These are phyloP conservation scores for Formica aserva DNA, from an alignment of 2,888 invertebrate species.

Conservation along the genomic window DNA sequence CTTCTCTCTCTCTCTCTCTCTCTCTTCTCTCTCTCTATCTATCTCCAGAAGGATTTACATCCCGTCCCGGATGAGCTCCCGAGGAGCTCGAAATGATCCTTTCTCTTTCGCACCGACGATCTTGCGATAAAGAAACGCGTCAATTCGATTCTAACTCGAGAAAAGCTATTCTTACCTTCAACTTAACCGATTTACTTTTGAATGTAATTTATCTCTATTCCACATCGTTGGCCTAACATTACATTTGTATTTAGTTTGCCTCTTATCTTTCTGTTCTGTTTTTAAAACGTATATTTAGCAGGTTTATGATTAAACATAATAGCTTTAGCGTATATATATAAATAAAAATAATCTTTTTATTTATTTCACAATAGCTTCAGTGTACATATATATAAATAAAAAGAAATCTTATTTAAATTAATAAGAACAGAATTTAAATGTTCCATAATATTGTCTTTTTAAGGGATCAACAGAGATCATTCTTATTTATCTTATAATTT, in stretches of 20 bases:
- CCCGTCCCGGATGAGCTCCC: slow-evolving; percentile 37
- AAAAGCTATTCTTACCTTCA: not conserved
- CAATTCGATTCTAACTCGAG: not conserved
- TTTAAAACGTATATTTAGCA: not conserved
- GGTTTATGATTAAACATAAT: not conserved
- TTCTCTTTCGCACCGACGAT: slow-evolving; percentile 1
- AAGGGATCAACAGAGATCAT: not conserved
- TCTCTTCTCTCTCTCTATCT: slow-evolving; percentile 20
- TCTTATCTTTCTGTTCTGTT: not conserved
- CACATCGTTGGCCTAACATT: not conserved
- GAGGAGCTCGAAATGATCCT: slow-evolving; percentile 42
- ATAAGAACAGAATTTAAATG: not conserved
- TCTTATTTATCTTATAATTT: not conserved
- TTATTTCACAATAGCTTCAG: not conserved
- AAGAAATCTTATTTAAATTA: not conserved
- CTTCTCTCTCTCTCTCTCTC: not conserved
- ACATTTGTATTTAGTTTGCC: not conserved
- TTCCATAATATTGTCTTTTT: not conserved
- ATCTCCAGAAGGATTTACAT: slow-evolving; percentile 61
- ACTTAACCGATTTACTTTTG: not conserved
- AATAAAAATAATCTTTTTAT: not conserved
- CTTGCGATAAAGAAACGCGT: slow-evolving; percentile 9
- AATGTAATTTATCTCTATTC: slow-evolving; percentile 1
- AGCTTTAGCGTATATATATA: not conserved
- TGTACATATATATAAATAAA: not conserved